phyloP scores from a whole-genome alignment of 1,140 invertebrate genomes.

The Hermetia illucens region DNA sequence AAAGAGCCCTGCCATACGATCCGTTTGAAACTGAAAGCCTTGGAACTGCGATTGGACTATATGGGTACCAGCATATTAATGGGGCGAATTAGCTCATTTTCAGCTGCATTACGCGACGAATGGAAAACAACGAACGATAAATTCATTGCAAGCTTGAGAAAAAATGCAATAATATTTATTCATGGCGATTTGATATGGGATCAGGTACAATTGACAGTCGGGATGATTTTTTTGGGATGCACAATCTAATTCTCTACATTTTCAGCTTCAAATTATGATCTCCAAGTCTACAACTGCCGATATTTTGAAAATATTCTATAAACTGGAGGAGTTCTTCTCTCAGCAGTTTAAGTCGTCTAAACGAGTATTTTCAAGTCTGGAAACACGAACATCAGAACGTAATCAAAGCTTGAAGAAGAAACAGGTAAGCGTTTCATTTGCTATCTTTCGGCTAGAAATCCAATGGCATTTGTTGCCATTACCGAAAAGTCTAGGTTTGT shows the following conservation, averaged over 20 bases:
- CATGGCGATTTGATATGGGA: conserved; percentile 90
- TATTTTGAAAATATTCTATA: conserved; percentile 89
- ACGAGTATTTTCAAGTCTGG: conserved; percentile 69
- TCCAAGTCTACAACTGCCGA: conserved; percentile 93
- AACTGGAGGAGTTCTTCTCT: conserved; percentile 92
- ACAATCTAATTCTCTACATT: neutral
- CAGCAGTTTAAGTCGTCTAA: conserved; percentile 91
- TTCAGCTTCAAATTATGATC: conserved; percentile 70
- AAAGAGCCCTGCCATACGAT: conserved; percentile 79
- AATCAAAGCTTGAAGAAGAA: conserved; percentile 36
- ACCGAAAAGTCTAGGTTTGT: too few relatives aligned
- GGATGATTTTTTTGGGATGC: neutral
- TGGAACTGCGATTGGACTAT: conserved; percentile 85
- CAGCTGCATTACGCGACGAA: conserved; percentile 65
- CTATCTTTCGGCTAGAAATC: too few relatives aligned
- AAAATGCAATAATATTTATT: conserved; percentile 70
- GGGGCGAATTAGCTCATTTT: conserved; percentile 70
- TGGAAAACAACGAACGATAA: conserved; percentile 45
- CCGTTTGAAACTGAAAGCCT: conserved; percentile 66
- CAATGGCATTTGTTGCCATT: too few relatives aligned
- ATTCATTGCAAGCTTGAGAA: conserved; percentile 10
- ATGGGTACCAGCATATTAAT: conserved; percentile 92
- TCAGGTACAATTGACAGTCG: conserved; percentile 45
- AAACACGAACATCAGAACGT: conserved; percentile 35
- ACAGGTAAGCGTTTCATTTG: too few relatives aligned